Conservation (phyloP, 2,888 invertebrate genomes). For the Drosophila atripex region DNA sequence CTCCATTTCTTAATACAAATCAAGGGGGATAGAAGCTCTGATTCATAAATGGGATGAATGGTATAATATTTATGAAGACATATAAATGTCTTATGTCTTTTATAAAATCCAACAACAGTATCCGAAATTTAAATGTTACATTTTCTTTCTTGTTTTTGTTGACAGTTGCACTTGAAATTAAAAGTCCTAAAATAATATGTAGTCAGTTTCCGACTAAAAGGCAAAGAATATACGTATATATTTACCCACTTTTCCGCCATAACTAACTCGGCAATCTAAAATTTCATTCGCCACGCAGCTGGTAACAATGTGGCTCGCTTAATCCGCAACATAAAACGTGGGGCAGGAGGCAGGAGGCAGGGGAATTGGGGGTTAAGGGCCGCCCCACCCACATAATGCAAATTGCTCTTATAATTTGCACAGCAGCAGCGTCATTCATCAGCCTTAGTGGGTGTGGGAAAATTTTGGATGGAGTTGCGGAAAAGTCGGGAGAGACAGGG, state of each 20-base stretch:
- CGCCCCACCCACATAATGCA: conserved; percentile 75
- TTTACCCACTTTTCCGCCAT: conserved; percentile 22
- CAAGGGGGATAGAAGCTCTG: no score
- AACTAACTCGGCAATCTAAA: conserved; percentile 38
- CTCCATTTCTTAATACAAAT: no score
- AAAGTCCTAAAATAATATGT: background rate
- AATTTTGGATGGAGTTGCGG: conserved; percentile 34
- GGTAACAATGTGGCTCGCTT: conserved; percentile 24
- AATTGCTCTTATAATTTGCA: conserved; percentile 82
- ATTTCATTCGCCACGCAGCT: conserved; percentile 38
- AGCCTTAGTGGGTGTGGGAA: conserved; percentile 54
- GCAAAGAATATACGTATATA: background rate
- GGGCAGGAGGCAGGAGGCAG: background rate
- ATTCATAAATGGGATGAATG: no score
- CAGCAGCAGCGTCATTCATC: conserved; percentile 67
- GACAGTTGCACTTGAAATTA: background rate
- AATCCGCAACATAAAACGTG: conserved; percentile 25
- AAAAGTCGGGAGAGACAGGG: conserved; percentile 4
- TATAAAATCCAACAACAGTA: no score
- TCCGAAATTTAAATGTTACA: no score
- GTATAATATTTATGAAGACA: no score
- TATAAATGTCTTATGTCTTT: no score
- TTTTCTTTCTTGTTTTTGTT: background rate
- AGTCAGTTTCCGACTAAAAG: no score
- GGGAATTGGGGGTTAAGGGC: conserved; percentile 11